Percentiles rank a stretch among this genome's conserved stretches.
Conservation (phyloP, 2,888 invertebrate species). For the Eudemis profundana region DNA sequence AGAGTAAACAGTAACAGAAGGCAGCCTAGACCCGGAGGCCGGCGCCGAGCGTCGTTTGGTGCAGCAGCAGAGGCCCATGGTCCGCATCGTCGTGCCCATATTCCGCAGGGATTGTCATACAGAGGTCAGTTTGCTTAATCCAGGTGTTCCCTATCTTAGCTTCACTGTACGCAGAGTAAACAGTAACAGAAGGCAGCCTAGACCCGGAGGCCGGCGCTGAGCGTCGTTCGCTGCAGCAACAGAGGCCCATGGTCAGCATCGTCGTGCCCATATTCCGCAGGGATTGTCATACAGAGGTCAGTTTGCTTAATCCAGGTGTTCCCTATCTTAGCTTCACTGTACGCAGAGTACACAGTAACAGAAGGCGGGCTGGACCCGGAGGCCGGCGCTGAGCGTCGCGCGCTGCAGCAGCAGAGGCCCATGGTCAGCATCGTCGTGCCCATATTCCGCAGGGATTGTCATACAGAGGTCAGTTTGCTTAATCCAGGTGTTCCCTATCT, state of each 20-base stretch:
- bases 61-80: conserved; percentile 77
- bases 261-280: conserved; percentile 98
- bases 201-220: conserved; percentile 68
- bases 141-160: neutral
- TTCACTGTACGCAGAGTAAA: conserved; percentile 54
- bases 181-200: conserved; percentile 53
- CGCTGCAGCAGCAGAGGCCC: conserved; percentile 52
- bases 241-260: conserved; percentile 89
- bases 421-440: conserved; percentile 79
- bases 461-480: conserved; percentile 88
- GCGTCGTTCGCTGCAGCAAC: conserved; percentile 52
- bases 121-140: conserved; percentile 80
- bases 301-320: neutral
- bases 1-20: neutral
- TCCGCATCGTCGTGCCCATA: conserved; percentile 96
- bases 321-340: no score
- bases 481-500: neutral
- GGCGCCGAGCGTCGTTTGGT: neutral
- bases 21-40: neutral
- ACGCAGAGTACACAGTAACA: neutral
- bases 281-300: conserved; percentile 95
- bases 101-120: conserved; percentile 98
- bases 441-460: conserved; percentile 82
- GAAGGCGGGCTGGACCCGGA: conserved; percentile 45
- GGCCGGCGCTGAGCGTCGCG: no score